Percentiles rank a stretch among this genome's conserved stretches.
phyloP scores from a whole-genome alignment of 2,888 invertebrate species.

The Drosophila helvetica region DNA sequence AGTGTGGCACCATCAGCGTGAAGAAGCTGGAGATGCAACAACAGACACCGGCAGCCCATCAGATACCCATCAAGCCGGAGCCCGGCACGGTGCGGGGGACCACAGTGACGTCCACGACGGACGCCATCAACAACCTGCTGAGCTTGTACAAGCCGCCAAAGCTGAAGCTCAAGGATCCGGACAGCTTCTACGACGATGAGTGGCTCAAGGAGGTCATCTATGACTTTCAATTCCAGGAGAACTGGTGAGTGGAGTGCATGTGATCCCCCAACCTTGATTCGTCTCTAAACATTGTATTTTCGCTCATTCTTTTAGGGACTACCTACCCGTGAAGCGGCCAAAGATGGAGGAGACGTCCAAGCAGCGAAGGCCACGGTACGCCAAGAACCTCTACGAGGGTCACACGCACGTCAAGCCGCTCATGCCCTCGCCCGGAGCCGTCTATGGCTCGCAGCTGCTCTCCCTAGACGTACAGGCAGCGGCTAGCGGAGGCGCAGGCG shows the following conservation, averaged over 20 bases:
- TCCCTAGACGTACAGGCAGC: slow-evolving; percentile 66
- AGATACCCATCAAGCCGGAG: slow-evolving; percentile 61
- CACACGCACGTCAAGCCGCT: slow-evolving; percentile 85
- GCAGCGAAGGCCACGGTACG: slow-evolving; percentile 82
- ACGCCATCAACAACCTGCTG: slow-evolving; percentile 78
- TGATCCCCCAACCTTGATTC: neutral
- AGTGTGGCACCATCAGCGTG: slow-evolving; percentile 80
- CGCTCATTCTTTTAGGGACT: slow-evolving; percentile 86
- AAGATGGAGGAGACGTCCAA: slow-evolving; percentile 86
- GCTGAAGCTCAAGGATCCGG: slow-evolving; percentile 91
- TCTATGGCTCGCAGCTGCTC: slow-evolving; percentile 77
- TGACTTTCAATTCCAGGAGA: slow-evolving; percentile 93
- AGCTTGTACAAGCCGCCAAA: slow-evolving; percentile 89
- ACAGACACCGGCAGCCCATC: slow-evolving; percentile 10
- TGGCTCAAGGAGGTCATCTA: slow-evolving; percentile 93
- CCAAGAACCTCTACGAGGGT: slow-evolving; percentile 86
- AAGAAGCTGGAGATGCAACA: slow-evolving; percentile 80
- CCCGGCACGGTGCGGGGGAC: slow-evolving; percentile 42
- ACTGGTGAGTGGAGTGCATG: slow-evolving; percentile 87
- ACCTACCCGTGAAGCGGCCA: slow-evolving; percentile 95
- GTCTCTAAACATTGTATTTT: neutral
- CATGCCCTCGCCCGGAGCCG: slow-evolving; percentile 83
- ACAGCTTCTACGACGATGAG: slow-evolving; percentile 91
- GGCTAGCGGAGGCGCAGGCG: slow-evolving; percentile 6
- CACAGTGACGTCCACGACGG: slow-evolving; percentile 52